A percentile compares a stretch with the other conserved stretches of the same genome.
Conservation (phyloP, 64 coral and sea anemone species). For the Porites lutea region DNA sequence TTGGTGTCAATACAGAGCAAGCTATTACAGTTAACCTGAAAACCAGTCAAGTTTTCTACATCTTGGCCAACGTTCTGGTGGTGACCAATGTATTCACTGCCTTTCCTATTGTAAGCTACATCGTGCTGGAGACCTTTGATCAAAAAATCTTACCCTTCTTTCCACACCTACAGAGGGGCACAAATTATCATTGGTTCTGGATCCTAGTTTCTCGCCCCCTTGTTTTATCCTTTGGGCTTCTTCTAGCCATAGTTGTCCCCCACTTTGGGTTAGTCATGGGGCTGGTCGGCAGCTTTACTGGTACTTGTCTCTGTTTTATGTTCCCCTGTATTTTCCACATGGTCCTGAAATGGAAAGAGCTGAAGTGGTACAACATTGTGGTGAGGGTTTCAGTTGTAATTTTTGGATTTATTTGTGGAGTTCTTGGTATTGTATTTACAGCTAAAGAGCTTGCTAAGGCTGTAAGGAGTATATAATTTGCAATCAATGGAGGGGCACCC, state of each 20-base stretch:
- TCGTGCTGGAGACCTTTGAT: constrained; percentile 82
- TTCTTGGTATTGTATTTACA: constrained; percentile 85
- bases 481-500: neutral
- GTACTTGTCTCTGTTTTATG: constrained; percentile 83
- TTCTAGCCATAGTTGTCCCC: constrained; percentile 78
- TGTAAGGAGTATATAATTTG: neutral
- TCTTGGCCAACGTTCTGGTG: constrained; percentile 81
- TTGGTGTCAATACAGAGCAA: constrained; percentile 72
- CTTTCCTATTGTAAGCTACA: constrained; percentile 86
- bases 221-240: constrained; percentile 72
- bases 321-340: constrained; percentile 81
- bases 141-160: constrained; percentile 75
- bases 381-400: constrained; percentile 71
- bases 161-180: constrained; percentile 68
- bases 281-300: constrained; percentile 90
- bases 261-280: constrained; percentile 93
- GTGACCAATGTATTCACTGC: constrained; percentile 85
- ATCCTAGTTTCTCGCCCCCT: constrained; percentile 64
- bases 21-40: constrained; percentile 89
- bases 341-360: constrained; percentile 86
- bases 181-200: constrained; percentile 83
- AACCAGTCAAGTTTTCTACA: constrained; percentile 47
- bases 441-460: constrained; percentile 76
- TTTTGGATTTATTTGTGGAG: constrained; percentile 88
- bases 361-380: constrained; percentile 80